Evolutionary conservation across 2,888 invertebrate species (phyloP).

Genomic region (Cataglyphis livida): DNA sequence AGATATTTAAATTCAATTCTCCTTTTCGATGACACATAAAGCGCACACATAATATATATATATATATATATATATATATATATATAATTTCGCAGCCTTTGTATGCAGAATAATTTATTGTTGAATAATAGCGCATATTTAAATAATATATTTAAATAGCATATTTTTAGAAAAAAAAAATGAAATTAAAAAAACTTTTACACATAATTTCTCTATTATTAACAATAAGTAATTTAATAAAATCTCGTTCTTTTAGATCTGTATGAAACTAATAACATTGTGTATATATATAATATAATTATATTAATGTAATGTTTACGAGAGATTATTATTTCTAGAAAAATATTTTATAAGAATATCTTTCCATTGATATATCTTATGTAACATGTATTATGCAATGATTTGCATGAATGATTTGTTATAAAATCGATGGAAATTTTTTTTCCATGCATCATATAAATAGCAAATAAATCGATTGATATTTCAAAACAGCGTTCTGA

Average conservation of each 20-base stretch:
- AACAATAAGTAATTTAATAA: neutral
- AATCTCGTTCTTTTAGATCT: neutral
- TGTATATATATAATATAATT: neutral
- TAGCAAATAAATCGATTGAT: neutral
- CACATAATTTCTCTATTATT: neutral
- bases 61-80: neutral
- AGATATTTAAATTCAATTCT: neutral
- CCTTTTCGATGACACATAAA: neutral
- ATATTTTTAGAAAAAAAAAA: constrained; percentile 1
- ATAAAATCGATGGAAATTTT: constrained; percentile 12
- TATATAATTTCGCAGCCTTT: neutral
- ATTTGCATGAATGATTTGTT: constrained; percentile 40
- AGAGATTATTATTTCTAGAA: neutral
- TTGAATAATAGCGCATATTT: neutral
- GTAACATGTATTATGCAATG: constrained; percentile 26
- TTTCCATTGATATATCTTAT: constrained; percentile 16
- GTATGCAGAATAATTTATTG: neutral
- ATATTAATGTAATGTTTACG: neutral
- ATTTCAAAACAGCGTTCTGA: neutral
- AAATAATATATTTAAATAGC: neutral
- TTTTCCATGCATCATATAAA: neutral
- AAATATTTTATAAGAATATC: neutral
- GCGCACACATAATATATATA: neutral
- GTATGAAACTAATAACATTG: neutral
- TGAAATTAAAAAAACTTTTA: neutral